Conservation (phyloP, 2,888 invertebrate genomes). For the Chrysolina haemoptera region DNA sequence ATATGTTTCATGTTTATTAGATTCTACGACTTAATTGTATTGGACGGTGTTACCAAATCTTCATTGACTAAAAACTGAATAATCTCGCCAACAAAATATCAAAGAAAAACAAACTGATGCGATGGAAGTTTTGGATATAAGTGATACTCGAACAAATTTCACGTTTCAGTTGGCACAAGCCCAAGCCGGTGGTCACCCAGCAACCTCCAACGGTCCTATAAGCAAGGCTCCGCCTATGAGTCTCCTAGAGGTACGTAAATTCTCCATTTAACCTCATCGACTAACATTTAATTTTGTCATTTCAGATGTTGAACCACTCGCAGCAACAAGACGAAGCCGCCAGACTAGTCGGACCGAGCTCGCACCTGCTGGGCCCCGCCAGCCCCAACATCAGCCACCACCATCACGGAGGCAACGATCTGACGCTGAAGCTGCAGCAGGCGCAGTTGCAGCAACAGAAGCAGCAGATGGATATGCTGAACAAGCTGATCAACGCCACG, state of each 20-base stretch:
- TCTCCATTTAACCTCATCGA: background rate
- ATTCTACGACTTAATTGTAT: too few species aligned
- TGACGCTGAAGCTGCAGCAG: conserved; percentile 72
- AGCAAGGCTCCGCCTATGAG: conserved; percentile 72
- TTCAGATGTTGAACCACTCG: conserved; percentile 75
- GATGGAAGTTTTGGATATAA: background rate
- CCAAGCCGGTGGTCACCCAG: conserved; percentile 79
- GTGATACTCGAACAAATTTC: conserved; percentile 1
- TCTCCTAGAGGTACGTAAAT: conserved; percentile 72
- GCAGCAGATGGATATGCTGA: conserved; percentile 67
- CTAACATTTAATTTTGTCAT: background rate
- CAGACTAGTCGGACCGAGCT: conserved; percentile 39
- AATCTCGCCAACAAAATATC: too few species aligned
- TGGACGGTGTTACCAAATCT: too few species aligned
- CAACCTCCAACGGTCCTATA: conserved; percentile 74
- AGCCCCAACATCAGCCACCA: conserved; percentile 47
- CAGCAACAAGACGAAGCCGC: conserved; percentile 68
- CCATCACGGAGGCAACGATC: conserved; percentile 60
- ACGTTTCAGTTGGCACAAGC: conserved; percentile 77
- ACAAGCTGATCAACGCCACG: conserved; percentile 65
- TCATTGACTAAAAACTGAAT: too few species aligned
- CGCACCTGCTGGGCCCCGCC: conserved; percentile 33
- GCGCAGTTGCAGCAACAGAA: conserved; percentile 68
- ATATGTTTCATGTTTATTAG: too few species aligned
- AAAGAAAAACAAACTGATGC: background rate